These are phyloP conservation scores for Nesogale talazaci DNA, from an alignment of 2,113 vertebrate species.

Conservation along the genomic window DNA sequence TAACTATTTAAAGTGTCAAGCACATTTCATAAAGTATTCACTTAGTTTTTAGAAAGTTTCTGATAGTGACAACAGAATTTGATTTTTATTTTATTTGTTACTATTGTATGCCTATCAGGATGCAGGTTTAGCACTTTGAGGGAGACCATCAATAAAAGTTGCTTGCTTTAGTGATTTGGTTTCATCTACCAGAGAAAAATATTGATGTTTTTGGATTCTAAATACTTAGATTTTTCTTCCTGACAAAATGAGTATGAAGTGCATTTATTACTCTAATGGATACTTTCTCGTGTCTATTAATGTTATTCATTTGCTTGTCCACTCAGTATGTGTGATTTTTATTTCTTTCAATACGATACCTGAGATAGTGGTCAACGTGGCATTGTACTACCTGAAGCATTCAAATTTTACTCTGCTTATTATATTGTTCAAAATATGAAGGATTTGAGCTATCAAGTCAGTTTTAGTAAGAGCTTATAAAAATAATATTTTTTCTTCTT, in stretches of 20 bases:
- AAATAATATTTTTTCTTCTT: conserved; percentile 10
- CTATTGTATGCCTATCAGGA: conserved; percentile 66
- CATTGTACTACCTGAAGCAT: not conserved
- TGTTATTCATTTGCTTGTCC: conserved; percentile 25
- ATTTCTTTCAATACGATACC: conserved; percentile 31
- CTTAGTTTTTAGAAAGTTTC: conserved; percentile 40
- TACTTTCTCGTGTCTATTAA: conserved; percentile 41
- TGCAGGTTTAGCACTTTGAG: conserved; percentile 64
- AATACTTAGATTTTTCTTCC: conserved; percentile 76
- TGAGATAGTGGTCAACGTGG: conserved; percentile 8
- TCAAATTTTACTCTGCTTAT: conserved; percentile 23
- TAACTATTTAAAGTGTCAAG: conserved; percentile 42
- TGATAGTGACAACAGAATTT: conserved; percentile 56
- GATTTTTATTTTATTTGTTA: conserved; percentile 63
- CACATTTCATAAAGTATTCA: not conserved
- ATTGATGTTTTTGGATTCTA: conserved; percentile 70
- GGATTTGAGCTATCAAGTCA: conserved; percentile 47
- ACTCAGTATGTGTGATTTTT: conserved; percentile 3
- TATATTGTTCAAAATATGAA: conserved; percentile 25
- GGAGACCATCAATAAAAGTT: conserved; percentile 67
- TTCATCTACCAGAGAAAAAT: conserved; percentile 74
- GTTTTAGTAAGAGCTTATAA: conserved; percentile 36
- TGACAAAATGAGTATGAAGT: conserved; percentile 62
- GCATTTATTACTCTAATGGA: conserved; percentile 75
- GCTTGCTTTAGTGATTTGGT: conserved; percentile 68